Evolutionary conservation across 1,140 invertebrate genomes (phyloP), one percentile per base, ranked within the genome.

Genomic region (Ectropis grisescens): DNA sequence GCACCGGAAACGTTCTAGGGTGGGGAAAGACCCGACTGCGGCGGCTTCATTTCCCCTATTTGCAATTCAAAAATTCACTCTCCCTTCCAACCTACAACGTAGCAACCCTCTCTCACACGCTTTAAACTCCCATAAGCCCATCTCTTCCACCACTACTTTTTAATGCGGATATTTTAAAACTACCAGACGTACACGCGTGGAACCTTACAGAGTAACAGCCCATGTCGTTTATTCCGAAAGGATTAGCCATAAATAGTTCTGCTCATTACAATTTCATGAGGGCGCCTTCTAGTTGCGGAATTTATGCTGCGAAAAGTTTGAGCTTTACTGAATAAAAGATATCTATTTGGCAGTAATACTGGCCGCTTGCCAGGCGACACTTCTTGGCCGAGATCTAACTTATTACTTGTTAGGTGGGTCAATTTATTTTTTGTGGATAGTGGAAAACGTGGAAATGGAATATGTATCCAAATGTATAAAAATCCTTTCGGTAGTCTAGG

Each of bases 201-300:
- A n/a, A n/a, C n/a, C n/a, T n/a, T n/a, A n/a, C n/a, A n/a, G n/a
- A n/a, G n/a, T n/a, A n/a, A n/a, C n/a, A n/a, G n/a, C n/a, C n/a
- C n/a, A 50, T 47, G 59, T 57, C 70, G 58, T 76, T 74, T 74
- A 68, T 75, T 75, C 62, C 58, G 50, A 67, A 67, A 70, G 71
- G 75, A 74, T 75, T 76, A 76, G 62, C 67, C 58, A 72, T 80
- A 80, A 80, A 80, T 80, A 80, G 69, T 80, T 70, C 58, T 60
- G 38, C 62, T 71, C 60, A 70, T 75, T 75, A 76, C 59, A 72
- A 70, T 80, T 76, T 76, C 69, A 76, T 75, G 71, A 72, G 68
- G 53, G 56, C 50, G 47, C 62, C 54, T n/a, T n/a, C 53, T 55
- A 61, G 56, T 66, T 62, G 57, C 65, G 65, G 56, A 41, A 75